phyloP scores from a whole-genome alignment of 1,140 invertebrate species.

The Microplitis demolitor region DNA sequence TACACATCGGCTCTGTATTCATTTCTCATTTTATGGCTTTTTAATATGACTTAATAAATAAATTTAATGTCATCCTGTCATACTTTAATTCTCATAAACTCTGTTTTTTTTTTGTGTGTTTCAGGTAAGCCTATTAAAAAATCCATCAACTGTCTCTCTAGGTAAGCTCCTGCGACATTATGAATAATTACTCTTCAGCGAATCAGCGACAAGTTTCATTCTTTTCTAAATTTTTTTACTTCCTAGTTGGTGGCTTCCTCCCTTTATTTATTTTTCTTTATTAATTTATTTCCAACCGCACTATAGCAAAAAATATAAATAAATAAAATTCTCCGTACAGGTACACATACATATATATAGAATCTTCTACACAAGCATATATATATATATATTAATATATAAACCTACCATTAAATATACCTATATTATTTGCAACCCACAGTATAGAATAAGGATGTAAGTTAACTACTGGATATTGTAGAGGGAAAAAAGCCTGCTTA shows the following conservation, averaged over 20 bases:
- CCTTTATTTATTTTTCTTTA: neutral
- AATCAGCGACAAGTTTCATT: neutral
- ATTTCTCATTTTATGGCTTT: neutral
- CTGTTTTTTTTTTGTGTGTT: slow-evolving; percentile 1
- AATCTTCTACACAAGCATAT: too few species aligned
- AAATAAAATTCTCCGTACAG: too few species aligned
- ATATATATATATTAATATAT: too few species aligned
- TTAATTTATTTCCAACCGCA: neutral
- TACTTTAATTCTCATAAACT: neutral
- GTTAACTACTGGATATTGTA: slow-evolving; percentile 1
- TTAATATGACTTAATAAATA: neutral
- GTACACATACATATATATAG: too few species aligned
- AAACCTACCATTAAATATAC: too few species aligned
- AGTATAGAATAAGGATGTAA: too few species aligned
- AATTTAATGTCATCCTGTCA: too few species aligned
- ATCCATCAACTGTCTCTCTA: neutral
- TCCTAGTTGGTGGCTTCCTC: neutral
- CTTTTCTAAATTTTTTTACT: neutral
- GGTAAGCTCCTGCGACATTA: neutral
- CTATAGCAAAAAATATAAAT: too few species aligned
- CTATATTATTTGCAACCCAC: too few species aligned
- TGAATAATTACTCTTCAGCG: neutral
- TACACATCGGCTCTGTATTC: too few species aligned
- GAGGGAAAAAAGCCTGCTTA: neutral
- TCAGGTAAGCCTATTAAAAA: slow-evolving; percentile 8